phyloP scores from a whole-genome alignment of 2,888 invertebrate species.

The Caenorhabditis sinica region DNA sequence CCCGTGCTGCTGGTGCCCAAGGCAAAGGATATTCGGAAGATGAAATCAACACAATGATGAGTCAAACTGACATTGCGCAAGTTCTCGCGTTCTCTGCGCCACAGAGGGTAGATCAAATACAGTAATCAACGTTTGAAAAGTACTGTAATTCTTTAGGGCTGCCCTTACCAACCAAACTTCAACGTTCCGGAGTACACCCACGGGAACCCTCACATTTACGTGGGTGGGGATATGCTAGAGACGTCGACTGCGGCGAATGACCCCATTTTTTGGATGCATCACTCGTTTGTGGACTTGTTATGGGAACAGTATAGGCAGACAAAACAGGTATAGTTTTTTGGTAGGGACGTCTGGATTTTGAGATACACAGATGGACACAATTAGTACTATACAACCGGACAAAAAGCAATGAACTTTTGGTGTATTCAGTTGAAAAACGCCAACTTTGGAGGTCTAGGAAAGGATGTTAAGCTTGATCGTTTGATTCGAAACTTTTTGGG shows the following conservation, averaged over 20 bases:
- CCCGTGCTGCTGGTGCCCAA: slow-evolving; percentile 73
- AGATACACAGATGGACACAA: too few species aligned
- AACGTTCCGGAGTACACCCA: slow-evolving; percentile 78
- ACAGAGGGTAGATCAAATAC: slow-evolving; percentile 53
- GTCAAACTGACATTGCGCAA: slow-evolving; percentile 71
- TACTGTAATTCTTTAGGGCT: slow-evolving; percentile 51
- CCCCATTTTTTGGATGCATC: slow-evolving; percentile 84
- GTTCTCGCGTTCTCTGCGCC: slow-evolving; percentile 79
- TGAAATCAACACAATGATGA: slow-evolving; percentile 71
- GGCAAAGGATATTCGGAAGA: slow-evolving; percentile 74
- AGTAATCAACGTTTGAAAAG: too few species aligned
- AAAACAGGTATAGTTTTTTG: slow-evolving; percentile 70
- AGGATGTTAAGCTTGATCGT: too few species aligned
- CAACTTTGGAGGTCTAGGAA: too few species aligned
- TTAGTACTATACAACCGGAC: too few species aligned
- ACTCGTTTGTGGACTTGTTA: slow-evolving; percentile 83
- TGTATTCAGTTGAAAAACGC: too few species aligned
- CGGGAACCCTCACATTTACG: slow-evolving; percentile 82
- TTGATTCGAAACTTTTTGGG: too few species aligned
- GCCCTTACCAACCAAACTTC: slow-evolving; percentile 73
- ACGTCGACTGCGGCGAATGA: slow-evolving; percentile 83
- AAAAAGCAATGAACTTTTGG: too few species aligned
- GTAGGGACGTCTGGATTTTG: not conserved
- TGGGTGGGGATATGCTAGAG: slow-evolving; percentile 83
- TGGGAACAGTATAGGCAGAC: slow-evolving; percentile 83